phyloP scores from a whole-genome alignment of 1,140 invertebrate genomes.

The Zaprionus kolodkinae region DNA sequence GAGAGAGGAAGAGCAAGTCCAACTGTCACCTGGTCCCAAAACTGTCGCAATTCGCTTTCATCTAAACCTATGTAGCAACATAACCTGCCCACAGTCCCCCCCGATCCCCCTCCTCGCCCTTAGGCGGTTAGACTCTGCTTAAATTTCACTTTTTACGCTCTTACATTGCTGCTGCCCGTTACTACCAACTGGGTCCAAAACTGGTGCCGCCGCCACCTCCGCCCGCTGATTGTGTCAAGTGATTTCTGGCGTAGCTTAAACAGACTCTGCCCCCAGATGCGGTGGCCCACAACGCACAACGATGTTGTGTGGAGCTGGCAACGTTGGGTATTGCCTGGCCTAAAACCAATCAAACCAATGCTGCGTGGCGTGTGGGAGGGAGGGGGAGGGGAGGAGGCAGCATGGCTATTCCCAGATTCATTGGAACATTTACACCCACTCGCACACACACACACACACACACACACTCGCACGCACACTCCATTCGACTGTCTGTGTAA shows the following conservation, averaged over 20 bases:
- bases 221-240: slow-evolving; percentile 53
- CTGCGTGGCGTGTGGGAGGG: slow-evolving; percentile 22
- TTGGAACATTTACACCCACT: slow-evolving; percentile 3
- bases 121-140: slow-evolving; percentile 6
- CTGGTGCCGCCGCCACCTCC: neutral
- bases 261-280: slow-evolving; percentile 20
- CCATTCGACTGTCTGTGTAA: slow-evolving; percentile 60
- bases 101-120: too few relatives aligned
- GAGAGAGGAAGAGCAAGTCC: neutral
- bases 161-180: neutral
- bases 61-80: slow-evolving; percentile 8
- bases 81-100: neutral
- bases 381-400: neutral
- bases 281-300: neutral
- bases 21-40: slow-evolving; percentile 35
- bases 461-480: slow-evolving; percentile 7
- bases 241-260: slow-evolving; percentile 51
- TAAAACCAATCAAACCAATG: slow-evolving; percentile 81
- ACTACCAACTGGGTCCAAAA: neutral
- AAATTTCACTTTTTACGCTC: slow-evolving; percentile 22
- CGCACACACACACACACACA: slow-evolving; percentile 4
- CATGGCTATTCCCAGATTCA: neutral
- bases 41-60: slow-evolving; percentile 52
- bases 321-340: slow-evolving; percentile 31
- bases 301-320: too few relatives aligned